These are phyloP conservation scores for Serilophus lunatus DNA, from an alignment of 2,113 vertebrate species.

Conservation along the genomic window DNA sequence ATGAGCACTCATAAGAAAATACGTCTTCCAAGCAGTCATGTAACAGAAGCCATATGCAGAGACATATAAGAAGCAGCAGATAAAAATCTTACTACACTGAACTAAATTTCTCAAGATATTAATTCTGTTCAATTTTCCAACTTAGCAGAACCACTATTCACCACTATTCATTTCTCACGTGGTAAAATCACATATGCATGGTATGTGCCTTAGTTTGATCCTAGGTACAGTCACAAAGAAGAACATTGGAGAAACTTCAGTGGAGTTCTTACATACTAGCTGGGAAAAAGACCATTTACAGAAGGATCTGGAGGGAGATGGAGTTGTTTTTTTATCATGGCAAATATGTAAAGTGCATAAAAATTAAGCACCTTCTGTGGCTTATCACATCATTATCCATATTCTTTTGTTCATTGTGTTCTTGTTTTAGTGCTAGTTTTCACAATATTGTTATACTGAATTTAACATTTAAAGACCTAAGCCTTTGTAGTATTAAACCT, in stretches of 20 bases:
- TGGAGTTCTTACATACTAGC: background rate
- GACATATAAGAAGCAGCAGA: background rate
- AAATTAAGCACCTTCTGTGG: background rate
- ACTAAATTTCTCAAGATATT: background rate
- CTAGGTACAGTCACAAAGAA: background rate
- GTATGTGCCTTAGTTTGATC: background rate
- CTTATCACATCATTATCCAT: background rate
- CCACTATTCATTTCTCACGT: background rate
- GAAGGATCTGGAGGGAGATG: background rate
- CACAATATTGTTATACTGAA: background rate
- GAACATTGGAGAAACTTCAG: background rate
- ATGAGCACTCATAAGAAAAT: background rate
- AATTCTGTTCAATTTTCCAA: background rate
- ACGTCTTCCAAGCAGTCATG: background rate
- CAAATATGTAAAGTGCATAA: background rate
- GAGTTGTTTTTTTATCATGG: background rate
- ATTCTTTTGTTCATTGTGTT: background rate
- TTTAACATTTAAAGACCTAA: background rate
- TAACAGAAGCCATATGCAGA: slow-evolving; percentile 35
- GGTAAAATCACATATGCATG: background rate
- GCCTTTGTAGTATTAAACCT: background rate
- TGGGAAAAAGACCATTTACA: background rate
- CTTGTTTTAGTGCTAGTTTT: background rate
- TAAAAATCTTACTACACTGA: background rate
- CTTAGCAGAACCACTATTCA: background rate